Evolutionary conservation across 2,113 vertebrate species (phyloP), one percentile per base, ranked within the genome.

Genomic region (Tragelaphus buxtoni): DNA sequence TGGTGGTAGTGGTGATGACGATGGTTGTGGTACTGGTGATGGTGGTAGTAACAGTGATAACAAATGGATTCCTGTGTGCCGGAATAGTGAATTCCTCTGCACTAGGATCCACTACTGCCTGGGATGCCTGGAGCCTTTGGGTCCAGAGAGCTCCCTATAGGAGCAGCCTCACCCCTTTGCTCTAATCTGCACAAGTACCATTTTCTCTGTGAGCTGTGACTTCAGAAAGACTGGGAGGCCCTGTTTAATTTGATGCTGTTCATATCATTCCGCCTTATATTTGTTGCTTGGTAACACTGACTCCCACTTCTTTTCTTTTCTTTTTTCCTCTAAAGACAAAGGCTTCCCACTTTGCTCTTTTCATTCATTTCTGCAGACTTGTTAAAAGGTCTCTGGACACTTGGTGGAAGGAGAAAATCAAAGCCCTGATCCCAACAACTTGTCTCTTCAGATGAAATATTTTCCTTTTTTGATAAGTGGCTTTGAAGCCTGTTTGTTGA

Each of bases 1-100:
- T 22, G 56, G 0, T 76, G 53, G 9, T 39, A 1, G 0, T 53
- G n/a, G 1, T 32, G 5, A 0, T 26, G 22, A 0, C 16, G 49
- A 0, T 8, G 28, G 2, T 35, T 14, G 5, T 47, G 13, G 2
- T 11, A 7, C 0, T 45, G 18, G 4, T 28, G 30, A 1, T 74
- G 65, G 3, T 32, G 32, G 5, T 26, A 53, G 1, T 39, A 42
- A 2, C 9, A 24, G 24, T 61, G 14, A 22, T 6, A 45, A 20
- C 17, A 26, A 51, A 55, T 1, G 10, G 56, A 32, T 26, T 51
- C 28, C 26, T 32, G 7, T 60, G 45, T 42, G 63, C 26, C 20
- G 20, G 4, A 60, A 11, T 5, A 32, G 11, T 13, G 13, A 13
- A 10, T 35, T 63, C 65, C 88, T 55, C 35, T 16, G 42, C 45